Base-by-base conservation (phyloP, 2,888 invertebrate genomes). In the Tetrapedia diversipes region DNA sequence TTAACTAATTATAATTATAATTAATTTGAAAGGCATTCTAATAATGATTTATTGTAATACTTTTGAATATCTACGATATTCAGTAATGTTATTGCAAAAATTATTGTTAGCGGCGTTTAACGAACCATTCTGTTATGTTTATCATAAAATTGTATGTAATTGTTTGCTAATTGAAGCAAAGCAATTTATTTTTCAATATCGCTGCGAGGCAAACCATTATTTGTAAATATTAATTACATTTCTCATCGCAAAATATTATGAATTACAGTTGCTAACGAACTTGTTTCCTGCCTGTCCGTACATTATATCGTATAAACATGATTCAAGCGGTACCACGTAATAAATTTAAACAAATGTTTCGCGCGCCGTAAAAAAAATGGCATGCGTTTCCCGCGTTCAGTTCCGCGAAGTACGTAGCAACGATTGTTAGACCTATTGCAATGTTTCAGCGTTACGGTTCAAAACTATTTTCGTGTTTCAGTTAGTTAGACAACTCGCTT, bases 271-370 rank as follows among this genome's bases (percentile, higher is more conserved):
- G 8, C 1, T 24, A 1, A 14, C 27, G 14, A 37, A 39, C 16
- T 24, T 43, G 11, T 29, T 43, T 59, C 59, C 4, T 22, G 41
- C 39, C 10, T 14, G 56, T 39, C 1, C 10, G 4, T 57, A 27
- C 27, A 6, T 8, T 34, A n/a, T 24, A n/a, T 24, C 16, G 11
- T 34, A 3, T n/a, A 24, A 49, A 63, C 47, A 11, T 24, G 47
- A 61, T 49, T n/a, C 47, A 22, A 45, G n/a, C 22, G 19, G 24
- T 47, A 34, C 0, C 24, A 6, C 24, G 22, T 24, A 24, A 47
- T 47, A 29, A 59, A 59, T 61, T 61, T n/a, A 34, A n/a, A 6
- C 61, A 7, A 34, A 32, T 24, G 61, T 63, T 63, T 0, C 45
- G 22, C 19, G 29, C 37, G 1, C 7, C n/a, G 49, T 14, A 37